These are phyloP conservation scores for Sebastes matsubarae DNA, from an alignment of 2,797 vertebrate species.

Conservation along the genomic window DNA sequence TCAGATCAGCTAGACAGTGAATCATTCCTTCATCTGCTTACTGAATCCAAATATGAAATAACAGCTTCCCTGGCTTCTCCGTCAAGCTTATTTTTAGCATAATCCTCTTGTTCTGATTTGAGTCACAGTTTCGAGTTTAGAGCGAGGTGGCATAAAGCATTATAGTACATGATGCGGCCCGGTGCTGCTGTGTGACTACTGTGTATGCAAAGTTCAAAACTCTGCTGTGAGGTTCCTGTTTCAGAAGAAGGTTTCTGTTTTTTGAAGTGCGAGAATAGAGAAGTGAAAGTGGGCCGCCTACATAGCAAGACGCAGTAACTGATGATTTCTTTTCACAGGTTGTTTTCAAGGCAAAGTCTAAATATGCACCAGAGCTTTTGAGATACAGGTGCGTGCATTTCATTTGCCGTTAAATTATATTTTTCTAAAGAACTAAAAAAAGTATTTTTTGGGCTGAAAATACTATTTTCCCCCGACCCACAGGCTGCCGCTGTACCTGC, in stretches of 20 bases:
- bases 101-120: slow-evolving; percentile 43
- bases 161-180: neutral
- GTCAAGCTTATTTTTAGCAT: slow-evolving; percentile 54
- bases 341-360: slow-evolving; percentile 97
- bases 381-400: slow-evolving; percentile 87
- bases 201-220: neutral
- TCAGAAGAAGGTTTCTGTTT: neutral
- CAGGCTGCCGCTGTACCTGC: slow-evolving; percentile 87
- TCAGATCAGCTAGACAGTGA: slow-evolving; percentile 25
- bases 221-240: slow-evolving; percentile 49
- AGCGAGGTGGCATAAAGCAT: neutral
- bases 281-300: slow-evolving; percentile 60
- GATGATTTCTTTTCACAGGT: slow-evolving; percentile 81
- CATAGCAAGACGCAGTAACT: neutral
- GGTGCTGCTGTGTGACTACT: neutral
- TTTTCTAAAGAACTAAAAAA: neutral
- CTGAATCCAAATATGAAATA: slow-evolving; percentile 42
- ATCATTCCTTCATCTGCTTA: slow-evolving; percentile 35
- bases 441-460: neutral
- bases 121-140: neutral
- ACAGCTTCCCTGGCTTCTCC: slow-evolving; percentile 12
- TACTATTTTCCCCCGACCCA: neutral
- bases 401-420: neutral
- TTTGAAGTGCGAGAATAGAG: slow-evolving; percentile 25
- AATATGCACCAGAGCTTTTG: slow-evolving; percentile 92